phyloP scores from a whole-genome alignment of 2,888 invertebrate genomes.

The Tubiluchus corallicola region DNA sequence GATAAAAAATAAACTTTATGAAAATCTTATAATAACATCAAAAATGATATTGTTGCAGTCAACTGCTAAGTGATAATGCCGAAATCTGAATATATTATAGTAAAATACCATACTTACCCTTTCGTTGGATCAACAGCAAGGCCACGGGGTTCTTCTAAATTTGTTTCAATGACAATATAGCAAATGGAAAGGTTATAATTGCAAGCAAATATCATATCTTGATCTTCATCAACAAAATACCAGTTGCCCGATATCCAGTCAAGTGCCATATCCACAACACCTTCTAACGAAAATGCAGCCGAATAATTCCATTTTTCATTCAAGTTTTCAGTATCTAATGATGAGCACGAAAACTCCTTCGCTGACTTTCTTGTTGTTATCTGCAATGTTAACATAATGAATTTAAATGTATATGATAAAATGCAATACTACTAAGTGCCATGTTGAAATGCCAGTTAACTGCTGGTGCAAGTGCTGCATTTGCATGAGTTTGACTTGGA shows the following conservation, averaged over 20 bases:
- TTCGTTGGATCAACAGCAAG: conserved; percentile 57
- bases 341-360: no score
- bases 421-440: conserved; percentile 6
- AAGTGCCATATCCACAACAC: conserved; percentile 50
- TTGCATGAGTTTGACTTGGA: no score
- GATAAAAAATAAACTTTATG: no score
- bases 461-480: no score
- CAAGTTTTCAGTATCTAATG: no score
- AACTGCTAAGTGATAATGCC: no score
- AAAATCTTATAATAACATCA: no score
- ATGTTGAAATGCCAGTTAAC: no score
- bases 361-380: conserved; percentile 8
- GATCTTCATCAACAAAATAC: conserved; percentile 54
- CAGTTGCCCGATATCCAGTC: conserved; percentile 75
- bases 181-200: conserved; percentile 42
- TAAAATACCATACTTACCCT: no score
- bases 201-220: conserved; percentile 52
- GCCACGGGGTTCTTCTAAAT: conserved; percentile 47
- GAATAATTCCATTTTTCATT: conserved; percentile 9
- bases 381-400: conserved; percentile 6
- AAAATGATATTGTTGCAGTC: no score
- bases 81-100: no score
- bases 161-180: conserved; percentile 45
- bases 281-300: conserved; percentile 29
- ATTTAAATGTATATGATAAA: conserved; percentile 7